Percentiles rank a stretch among this genome's conserved stretches.
These are phyloP conservation scores for Macaria notata DNA, from an alignment of 2,888 invertebrate genomes.

Conservation along the genomic window DNA sequence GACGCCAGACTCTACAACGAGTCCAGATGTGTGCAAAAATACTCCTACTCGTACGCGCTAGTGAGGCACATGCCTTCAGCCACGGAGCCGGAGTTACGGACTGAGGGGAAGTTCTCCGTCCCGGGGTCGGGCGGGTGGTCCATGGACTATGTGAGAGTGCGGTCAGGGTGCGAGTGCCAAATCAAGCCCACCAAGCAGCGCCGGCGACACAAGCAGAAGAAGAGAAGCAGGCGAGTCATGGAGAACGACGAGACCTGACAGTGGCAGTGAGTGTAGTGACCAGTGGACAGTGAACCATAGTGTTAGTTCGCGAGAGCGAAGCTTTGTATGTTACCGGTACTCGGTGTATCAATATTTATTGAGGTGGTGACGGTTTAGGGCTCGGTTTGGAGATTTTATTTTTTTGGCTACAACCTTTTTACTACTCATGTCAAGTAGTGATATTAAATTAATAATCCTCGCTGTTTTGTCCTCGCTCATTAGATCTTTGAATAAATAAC, in stretches of 20 bases:
- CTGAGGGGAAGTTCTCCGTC: constrained; percentile 70
- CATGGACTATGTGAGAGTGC: constrained; percentile 91
- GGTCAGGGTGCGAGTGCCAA: constrained; percentile 93
- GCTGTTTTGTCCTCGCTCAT: too few relatives aligned
- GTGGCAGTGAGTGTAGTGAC: constrained; percentile 38
- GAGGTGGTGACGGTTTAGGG: constrained; percentile 42
- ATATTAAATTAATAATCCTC: too few relatives aligned
- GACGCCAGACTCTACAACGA: constrained; percentile 86
- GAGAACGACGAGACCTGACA: constrained; percentile 70
- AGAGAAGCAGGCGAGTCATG: constrained; percentile 57
- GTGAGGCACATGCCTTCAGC: constrained; percentile 82
- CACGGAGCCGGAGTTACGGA: constrained; percentile 64
- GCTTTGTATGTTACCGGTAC: constrained; percentile 33
- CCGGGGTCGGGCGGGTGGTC: constrained; percentile 85
- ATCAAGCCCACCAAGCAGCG: constrained; percentile 82
- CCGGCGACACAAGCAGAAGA: constrained; percentile 62
- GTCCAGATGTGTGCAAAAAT: constrained; percentile 92
- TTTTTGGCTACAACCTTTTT: too few relatives aligned
- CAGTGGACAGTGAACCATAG: constrained; percentile 58
- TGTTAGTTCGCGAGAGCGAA: constrained; percentile 32
- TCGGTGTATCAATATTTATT: constrained; percentile 57
- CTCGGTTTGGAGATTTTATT: too few relatives aligned
- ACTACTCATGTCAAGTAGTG: too few relatives aligned
- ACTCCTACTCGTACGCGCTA: constrained; percentile 92
- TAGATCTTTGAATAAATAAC: too few relatives aligned